These are phyloP conservation scores for Phymanthus crucifer DNA, from an alignment of 92 coral and sea anemone species.

Conservation along the genomic window DNA sequence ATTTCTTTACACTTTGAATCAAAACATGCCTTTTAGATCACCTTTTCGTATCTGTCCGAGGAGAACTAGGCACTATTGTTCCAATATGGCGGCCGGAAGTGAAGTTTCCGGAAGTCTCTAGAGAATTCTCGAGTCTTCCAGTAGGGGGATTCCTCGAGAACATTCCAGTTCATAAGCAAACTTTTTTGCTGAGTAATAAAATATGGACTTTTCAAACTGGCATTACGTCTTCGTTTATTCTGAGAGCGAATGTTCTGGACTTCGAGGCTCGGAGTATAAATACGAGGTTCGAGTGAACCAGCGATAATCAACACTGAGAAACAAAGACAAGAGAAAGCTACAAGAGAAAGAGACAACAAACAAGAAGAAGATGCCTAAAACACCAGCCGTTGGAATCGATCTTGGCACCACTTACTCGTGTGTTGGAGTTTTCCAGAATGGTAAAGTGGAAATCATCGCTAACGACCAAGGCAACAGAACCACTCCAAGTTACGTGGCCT, in stretches of 20 bases:
- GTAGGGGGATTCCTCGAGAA: constrained; percentile 1
- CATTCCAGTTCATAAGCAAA: not conserved
- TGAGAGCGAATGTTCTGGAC: constrained; percentile 19
- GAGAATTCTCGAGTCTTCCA: not conserved
- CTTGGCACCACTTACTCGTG: constrained; percentile 98
- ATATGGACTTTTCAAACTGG: not conserved
- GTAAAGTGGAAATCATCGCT: constrained; percentile 94
- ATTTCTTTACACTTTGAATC: too few species aligned
- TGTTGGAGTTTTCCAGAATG: constrained; percentile 95
- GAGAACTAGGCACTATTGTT: constrained; percentile 20
- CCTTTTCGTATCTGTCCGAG: not conserved
- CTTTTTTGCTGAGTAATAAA: constrained; percentile 15
- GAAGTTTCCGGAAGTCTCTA: constrained; percentile 3
- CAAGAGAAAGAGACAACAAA: constrained; percentile 1
- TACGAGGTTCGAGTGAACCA: constrained; percentile 13
- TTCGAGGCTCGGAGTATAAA: constrained; percentile 13
- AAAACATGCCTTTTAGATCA: not conserved
- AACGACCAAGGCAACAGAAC: constrained; percentile 97
- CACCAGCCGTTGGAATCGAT: constrained; percentile 87
- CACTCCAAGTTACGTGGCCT: constrained; percentile 95
- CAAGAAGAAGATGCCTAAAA: constrained; percentile 49
- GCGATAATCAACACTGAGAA: not conserved
- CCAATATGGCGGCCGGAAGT: constrained; percentile 29
- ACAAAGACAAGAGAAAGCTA: constrained; percentile 14
- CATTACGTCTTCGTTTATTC: constrained; percentile 22